phyloP scores from a whole-genome alignment of 2,888 invertebrate species.

The Calliscelio sp. region DNA sequence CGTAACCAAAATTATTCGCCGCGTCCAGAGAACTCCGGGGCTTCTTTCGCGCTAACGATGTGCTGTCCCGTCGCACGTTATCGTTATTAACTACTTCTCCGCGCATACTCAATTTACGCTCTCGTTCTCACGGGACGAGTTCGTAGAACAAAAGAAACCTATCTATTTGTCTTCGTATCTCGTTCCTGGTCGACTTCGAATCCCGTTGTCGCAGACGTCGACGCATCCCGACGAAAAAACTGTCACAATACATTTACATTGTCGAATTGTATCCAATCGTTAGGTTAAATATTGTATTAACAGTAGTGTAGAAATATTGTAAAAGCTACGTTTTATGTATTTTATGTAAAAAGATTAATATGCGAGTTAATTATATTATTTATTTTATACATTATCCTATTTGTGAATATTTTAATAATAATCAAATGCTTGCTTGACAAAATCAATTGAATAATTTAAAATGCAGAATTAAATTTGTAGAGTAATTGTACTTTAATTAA shows the following conservation, averaged over 20 bases:
- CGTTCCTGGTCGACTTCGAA: slow-evolving; percentile 1
- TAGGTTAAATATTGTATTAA: not conserved
- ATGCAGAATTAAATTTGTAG: too few species aligned
- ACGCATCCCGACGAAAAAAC: slow-evolving; percentile 12
- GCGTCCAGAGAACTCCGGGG: slow-evolving; percentile 16
- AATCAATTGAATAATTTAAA: too few species aligned
- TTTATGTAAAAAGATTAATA: too few species aligned
- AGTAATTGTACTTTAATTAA: too few species aligned
- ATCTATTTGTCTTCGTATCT: slow-evolving; percentile 53
- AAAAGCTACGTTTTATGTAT: too few species aligned
- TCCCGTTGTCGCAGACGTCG: slow-evolving; percentile 33
- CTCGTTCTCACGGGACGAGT: slow-evolving; percentile 57
- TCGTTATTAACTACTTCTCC: slow-evolving; percentile 49
- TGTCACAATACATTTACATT: not conserved
- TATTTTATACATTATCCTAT: too few species aligned
- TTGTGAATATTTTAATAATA: too few species aligned
- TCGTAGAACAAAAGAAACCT: slow-evolving; percentile 54
- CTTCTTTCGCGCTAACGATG: slow-evolving; percentile 47
- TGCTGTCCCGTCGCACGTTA: slow-evolving; percentile 38
- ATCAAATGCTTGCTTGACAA: too few species aligned
- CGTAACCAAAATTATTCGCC: slow-evolving; percentile 59
- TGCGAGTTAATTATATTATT: too few species aligned
- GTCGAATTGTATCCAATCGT: slow-evolving; percentile 14
- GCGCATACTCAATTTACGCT: slow-evolving; percentile 42
- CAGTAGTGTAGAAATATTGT: slow-evolving; percentile 23